Percentiles rank a stretch among this genome's conserved stretches.
phyloP scores from a whole-genome alignment of 2,113 vertebrate genomes.

The Bubo blakistoni region DNA sequence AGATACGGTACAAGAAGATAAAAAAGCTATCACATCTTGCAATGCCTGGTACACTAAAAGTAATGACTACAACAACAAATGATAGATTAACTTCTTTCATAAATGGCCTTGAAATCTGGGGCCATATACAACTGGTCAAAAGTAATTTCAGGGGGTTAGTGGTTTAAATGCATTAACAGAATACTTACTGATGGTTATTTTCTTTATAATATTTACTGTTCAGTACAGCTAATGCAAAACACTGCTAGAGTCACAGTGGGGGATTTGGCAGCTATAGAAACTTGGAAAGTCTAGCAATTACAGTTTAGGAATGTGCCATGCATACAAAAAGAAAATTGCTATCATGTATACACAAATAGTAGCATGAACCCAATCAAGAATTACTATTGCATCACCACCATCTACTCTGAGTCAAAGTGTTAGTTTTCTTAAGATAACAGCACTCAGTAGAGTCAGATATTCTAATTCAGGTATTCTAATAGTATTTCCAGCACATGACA shows the following conservation, averaged over 20 bases:
- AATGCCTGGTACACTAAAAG: background rate
- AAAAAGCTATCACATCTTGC: background rate
- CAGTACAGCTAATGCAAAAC: slow-evolving; percentile 59
- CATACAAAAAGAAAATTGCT: slow-evolving; percentile 7
- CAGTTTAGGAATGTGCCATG: slow-evolving; percentile 42
- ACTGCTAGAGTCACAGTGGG: slow-evolving; percentile 26
- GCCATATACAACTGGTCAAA: background rate
- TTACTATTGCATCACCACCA: background rate
- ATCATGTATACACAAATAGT: background rate
- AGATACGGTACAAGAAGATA: background rate
- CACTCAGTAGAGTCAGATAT: background rate
- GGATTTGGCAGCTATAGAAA: slow-evolving; percentile 38
- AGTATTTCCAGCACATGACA: background rate
- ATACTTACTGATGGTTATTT: slow-evolving; percentile 23
- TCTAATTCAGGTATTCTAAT: background rate
- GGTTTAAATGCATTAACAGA: slow-evolving; percentile 31
- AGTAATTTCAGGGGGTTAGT: slow-evolving; percentile 49
- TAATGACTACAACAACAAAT: background rate
- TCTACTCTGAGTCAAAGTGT: background rate
- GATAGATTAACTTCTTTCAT: background rate
- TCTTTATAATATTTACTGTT: slow-evolving; percentile 60
- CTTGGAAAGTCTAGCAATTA: background rate
- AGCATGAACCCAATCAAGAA: background rate
- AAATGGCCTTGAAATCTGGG: background rate
- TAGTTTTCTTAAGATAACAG: background rate